These are phyloP conservation scores for Mugil cephalus DNA, from an alignment of 2,113 vertebrate species.

Conservation along the genomic window DNA sequence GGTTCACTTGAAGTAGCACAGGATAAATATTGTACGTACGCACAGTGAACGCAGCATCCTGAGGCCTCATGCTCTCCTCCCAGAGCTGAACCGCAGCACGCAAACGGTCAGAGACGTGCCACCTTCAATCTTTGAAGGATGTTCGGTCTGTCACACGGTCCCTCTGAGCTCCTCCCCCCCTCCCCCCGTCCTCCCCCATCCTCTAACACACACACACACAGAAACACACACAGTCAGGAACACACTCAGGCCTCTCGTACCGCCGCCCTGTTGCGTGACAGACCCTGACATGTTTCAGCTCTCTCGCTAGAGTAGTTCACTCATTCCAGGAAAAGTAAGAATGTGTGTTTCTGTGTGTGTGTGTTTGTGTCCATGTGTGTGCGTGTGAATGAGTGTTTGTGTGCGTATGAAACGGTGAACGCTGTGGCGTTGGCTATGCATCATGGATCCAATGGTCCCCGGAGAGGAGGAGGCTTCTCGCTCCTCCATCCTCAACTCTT, in stretches of 20 bases:
- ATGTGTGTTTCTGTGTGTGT: slow-evolving; percentile 17
- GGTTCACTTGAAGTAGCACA: too few species aligned
- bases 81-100: slow-evolving; percentile 16
- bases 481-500: neutral
- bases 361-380: slow-evolving; percentile 3
- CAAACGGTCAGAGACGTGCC: slow-evolving; percentile 30
- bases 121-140: slow-evolving; percentile 29
- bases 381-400: neutral
- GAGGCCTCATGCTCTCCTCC: too few species aligned
- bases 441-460: slow-evolving; percentile 13
- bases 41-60: neutral
- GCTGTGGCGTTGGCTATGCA: slow-evolving; percentile 26
- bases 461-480: neutral
- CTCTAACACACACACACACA: slow-evolving; percentile 1
- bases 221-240: neutral
- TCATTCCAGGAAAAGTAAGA: slow-evolving; percentile 37
- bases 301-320: slow-evolving; percentile 49
- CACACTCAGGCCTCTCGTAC: neutral
- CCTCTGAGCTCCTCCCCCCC: slow-evolving; percentile 17
- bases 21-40: too few species aligned
- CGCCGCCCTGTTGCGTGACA: slow-evolving; percentile 63
- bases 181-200: too few species aligned
- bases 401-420: neutral
- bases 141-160: slow-evolving; percentile 40
- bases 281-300: slow-evolving; percentile 50